Conservation (phyloP, 37 sponge, comb jelly and placozoan genomes). For the Diacarnus erythraeanus region DNA sequence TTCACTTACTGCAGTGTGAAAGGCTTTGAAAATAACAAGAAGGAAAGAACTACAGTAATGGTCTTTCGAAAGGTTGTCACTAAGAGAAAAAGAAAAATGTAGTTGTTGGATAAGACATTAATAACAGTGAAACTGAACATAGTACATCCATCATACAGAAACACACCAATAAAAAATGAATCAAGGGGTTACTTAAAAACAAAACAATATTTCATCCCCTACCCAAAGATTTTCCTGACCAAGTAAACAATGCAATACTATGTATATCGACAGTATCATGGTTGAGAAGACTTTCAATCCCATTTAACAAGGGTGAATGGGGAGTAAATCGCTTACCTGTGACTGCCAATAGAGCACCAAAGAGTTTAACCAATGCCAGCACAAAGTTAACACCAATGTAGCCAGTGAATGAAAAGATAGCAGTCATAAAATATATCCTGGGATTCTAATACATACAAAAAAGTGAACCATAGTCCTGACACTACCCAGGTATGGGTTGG, state of each 20-base stretch:
- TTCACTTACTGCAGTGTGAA: slow-evolving; percentile 81
- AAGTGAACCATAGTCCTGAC: not conserved
- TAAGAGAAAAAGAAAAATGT: slow-evolving; percentile 15
- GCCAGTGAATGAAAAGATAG: slow-evolving; percentile 70
- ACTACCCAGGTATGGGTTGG: too few relatives aligned
- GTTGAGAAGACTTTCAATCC: too few relatives aligned
- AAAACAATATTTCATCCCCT: not conserved
- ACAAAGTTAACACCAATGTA: slow-evolving; percentile 85
- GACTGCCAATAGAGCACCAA: slow-evolving; percentile 77
- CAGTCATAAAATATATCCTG: slow-evolving; percentile 43
- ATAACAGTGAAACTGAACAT: not conserved
- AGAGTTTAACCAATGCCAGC: slow-evolving; percentile 52
- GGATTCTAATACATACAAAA: slow-evolving; percentile 27
- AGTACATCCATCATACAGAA: not conserved
- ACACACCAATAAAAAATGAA: not conserved
- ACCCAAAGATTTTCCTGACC: too few relatives aligned
- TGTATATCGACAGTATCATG: too few relatives aligned
- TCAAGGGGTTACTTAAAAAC: not conserved
- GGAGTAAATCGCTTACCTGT: slow-evolving; percentile 69
- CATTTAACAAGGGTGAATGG: too few relatives aligned
- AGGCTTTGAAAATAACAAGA: slow-evolving; percentile 83
- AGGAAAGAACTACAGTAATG: slow-evolving; percentile 76
- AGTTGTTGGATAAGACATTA: not conserved
- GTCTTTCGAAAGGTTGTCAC: slow-evolving; percentile 86
- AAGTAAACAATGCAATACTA: too few relatives aligned